Evolutionary conservation across 2,797 vertebrate species (phyloP).

Genomic region (Sphenopsis melanotis): DNA sequence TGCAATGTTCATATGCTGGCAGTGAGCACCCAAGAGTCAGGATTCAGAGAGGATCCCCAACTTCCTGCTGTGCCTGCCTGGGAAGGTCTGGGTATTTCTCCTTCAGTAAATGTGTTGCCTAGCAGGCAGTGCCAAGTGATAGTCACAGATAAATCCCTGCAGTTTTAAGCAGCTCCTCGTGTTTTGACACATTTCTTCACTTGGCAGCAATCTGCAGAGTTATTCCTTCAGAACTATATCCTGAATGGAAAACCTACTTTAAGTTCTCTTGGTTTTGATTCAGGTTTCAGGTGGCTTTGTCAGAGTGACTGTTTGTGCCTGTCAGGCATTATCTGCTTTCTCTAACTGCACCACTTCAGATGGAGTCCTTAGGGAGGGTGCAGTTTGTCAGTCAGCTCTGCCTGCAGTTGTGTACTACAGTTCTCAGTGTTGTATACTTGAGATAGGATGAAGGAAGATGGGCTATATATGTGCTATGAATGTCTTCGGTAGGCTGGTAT

Average conservation of each 20-base stretch:
- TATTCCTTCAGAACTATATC: background rate
- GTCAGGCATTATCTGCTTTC: background rate
- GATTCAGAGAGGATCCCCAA: background rate
- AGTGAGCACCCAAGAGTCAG: accelerated
- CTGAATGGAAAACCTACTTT: background rate
- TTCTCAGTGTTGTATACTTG: background rate
- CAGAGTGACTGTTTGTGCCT: background rate
- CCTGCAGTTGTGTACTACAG: background rate
- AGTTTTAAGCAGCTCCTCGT: background rate
- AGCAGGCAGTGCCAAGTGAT: background rate
- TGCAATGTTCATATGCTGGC: accelerated
- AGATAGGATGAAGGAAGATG: background rate
- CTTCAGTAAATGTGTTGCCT: background rate
- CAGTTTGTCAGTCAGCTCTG: background rate
- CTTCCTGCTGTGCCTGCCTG: background rate
- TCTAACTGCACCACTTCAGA: background rate
- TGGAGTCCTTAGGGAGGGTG: background rate
- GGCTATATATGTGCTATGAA: background rate
- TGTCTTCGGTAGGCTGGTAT: background rate
- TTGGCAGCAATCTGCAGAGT: background rate
- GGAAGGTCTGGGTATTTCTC: background rate
- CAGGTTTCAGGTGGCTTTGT: background rate
- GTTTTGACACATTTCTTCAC: background rate
- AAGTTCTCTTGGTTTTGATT: background rate
- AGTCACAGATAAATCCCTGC: background rate